These are phyloP conservation scores for Ametastegia equiseti DNA, from an alignment of 2,888 invertebrate species.

Conservation along the genomic window DNA sequence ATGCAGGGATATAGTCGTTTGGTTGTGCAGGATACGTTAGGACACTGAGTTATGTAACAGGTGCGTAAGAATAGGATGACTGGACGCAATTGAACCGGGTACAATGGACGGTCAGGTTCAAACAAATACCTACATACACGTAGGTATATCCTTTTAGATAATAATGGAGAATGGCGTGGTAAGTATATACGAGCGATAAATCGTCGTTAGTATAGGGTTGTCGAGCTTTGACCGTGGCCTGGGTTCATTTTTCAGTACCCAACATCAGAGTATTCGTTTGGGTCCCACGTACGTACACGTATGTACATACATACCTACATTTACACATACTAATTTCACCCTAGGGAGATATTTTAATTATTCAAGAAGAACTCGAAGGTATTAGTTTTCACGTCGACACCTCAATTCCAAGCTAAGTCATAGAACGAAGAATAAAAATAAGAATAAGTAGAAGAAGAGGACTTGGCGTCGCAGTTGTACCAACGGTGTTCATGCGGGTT, in stretches of 20 bases:
- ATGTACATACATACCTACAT: not conserved
- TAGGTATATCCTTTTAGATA: not conserved
- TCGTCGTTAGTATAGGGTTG: constrained; percentile 39
- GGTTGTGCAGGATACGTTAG: not conserved
- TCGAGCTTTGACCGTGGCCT: constrained; percentile 24
- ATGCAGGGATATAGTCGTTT: not conserved
- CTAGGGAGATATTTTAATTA: constrained; percentile 48
- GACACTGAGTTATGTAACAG: constrained; percentile 7
- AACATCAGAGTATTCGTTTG: not conserved
- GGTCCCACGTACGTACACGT: constrained; percentile 43
- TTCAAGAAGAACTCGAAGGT: constrained; percentile 25
- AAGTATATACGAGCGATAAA: constrained; percentile 42
- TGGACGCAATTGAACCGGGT: constrained; percentile 18
- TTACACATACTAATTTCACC: not conserved
- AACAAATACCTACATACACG: too few relatives aligned
- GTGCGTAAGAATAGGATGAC: not conserved
- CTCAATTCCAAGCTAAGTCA: constrained; percentile 47
- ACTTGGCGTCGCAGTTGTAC: not conserved
- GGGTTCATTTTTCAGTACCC: constrained; percentile 36
- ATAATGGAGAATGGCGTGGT: not conserved
- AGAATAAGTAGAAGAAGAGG: not conserved
- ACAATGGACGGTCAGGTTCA: not conserved
- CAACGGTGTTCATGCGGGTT: constrained; percentile 44
- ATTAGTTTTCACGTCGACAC: constrained; percentile 57
- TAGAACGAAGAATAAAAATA: not conserved